Base-by-base conservation (phyloP, 1,140 invertebrate genomes). In the Drosophila pseudoananassae region DNA sequence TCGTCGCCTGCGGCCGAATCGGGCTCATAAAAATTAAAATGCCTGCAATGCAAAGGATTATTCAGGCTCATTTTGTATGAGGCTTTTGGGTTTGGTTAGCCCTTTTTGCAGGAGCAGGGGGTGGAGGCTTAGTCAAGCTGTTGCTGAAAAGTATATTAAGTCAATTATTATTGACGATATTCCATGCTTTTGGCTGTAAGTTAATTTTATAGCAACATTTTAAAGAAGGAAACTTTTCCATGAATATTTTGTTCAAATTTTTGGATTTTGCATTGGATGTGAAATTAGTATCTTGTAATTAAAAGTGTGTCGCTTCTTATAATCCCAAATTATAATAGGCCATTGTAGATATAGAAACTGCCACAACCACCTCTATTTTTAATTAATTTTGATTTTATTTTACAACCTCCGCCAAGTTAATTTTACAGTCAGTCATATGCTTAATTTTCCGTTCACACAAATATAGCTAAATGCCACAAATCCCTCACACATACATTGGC, bases 21-120 rank as follows among this genome's bases (percentile, higher is more conserved):
- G 55, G 54, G 60, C 50, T 73, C 79, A 74, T 88, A 83, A 88
- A 88, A 83, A 88, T 89, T 76, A 88, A 83, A 87, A 78, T 83
- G 78, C 66, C 66, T 40, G 61, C 75, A 78, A 77, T 74, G 82
- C 49, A 66, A 73, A 51, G 78, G 78, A 78, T 87, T 64, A 64
- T 49, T 63, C 47, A 20, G 36, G 51, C 54, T 54, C 66, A 51
- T 17, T 53, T 59, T 47, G 55, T 43, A 59, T 47, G 45, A n/a
- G n/a, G 45, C 57, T 56, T 36, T 64, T 15, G 70, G 70, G 58
- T 54, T 43, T 14, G 38, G 68, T 29, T 72, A 43, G 31, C 50
- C 49, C 14, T 27, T 43, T 61, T 20, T 2, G 15, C 7, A 3
- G 33, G 31, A 23, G 17, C 12, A 43, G 15, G 25, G 8, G 6